phyloP scores from a whole-genome alignment of 2,888 invertebrate species.

The Tipula confusa region DNA sequence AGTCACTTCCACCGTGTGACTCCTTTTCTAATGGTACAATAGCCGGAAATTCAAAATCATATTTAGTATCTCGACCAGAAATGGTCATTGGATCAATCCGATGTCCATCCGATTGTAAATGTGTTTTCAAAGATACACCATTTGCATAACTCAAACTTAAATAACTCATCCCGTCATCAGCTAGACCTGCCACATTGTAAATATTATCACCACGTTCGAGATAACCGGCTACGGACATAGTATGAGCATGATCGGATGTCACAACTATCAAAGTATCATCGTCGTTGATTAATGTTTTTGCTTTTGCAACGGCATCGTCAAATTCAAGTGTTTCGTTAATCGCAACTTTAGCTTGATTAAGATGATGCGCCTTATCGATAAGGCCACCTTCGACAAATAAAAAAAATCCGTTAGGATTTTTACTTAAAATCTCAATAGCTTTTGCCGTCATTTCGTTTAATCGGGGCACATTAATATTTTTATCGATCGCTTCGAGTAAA shows the following conservation, averaged over 20 bases:
- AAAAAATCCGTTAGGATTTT: constrained; percentile 65
- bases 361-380: constrained; percentile 47
- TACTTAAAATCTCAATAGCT: constrained; percentile 64
- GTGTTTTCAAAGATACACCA: constrained; percentile 58
- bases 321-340: constrained; percentile 59
- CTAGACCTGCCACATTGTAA: constrained; percentile 39
- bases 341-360: constrained; percentile 43
- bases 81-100: constrained; percentile 43
- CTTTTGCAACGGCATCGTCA: constrained; percentile 52
- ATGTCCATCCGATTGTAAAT: constrained; percentile 33
- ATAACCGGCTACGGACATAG: constrained; percentile 70
- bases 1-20: constrained; percentile 77
- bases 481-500: constrained; percentile 54
- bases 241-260: constrained; percentile 79
- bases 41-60: constrained; percentile 53
- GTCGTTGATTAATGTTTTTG: constrained; percentile 60
- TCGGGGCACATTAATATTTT: constrained; percentile 53
- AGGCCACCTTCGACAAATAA: constrained; percentile 68
- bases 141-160: constrained; percentile 70
- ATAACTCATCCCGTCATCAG: constrained; percentile 57
- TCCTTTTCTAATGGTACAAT: constrained; percentile 58
- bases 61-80: constrained; percentile 37
- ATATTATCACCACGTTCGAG: constrained; percentile 41
- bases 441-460: constrained; percentile 75
- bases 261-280: constrained; percentile 76